These are phyloP conservation scores for Mergus octosetaceus DNA, from an alignment of 2,797 vertebrate species.

Conservation along the genomic window DNA sequence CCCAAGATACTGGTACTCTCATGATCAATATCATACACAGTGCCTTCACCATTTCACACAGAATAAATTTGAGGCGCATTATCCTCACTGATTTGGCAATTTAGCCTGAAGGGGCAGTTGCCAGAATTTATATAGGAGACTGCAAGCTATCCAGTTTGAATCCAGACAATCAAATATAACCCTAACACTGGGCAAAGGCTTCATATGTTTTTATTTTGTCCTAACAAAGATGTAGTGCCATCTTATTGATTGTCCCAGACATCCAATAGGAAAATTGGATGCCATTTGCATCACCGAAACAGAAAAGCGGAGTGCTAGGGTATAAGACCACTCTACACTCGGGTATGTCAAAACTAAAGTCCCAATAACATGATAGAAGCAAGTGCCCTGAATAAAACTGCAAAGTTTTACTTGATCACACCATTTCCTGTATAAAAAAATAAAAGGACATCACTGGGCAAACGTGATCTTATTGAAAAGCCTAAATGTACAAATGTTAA, in stretches of 20 bases:
- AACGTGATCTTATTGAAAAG: background rate
- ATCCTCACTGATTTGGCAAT: background rate
- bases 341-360: background rate
- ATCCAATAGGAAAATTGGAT: background rate
- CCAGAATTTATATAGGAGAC: background rate
- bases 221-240: background rate
- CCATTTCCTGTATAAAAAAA: background rate
- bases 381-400: background rate
- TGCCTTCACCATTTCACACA: background rate
- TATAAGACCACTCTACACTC: background rate
- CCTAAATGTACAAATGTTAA: background rate
- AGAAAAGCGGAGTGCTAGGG: background rate
- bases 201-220: background rate
- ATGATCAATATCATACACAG: background rate
- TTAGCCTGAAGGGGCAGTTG: background rate
- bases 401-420: background rate
- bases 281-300: background rate
- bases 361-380: background rate
- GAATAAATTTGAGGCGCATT: accelerated
- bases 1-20: background rate
- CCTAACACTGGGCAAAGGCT: background rate
- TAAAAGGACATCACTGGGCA: background rate
- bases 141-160: background rate
- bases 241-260: background rate
- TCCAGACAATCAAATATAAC: background rate